Evolutionary conservation across 2,113 vertebrate genomes (phyloP).

Genomic region (Campylomormyrus tamandua): DNA sequence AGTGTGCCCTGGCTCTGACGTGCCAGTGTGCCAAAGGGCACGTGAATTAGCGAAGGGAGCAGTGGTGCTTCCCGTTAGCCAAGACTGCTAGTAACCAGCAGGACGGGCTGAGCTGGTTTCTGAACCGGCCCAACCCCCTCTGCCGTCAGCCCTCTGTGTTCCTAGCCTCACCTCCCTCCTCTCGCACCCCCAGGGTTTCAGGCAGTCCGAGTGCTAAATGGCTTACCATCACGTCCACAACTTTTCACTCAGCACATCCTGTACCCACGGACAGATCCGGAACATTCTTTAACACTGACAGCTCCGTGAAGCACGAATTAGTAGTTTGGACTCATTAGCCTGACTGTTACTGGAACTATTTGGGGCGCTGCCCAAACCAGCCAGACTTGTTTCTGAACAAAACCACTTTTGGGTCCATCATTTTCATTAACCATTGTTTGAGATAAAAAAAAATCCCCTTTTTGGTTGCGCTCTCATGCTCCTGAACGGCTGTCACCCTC

Average conservation of each 20-base stretch:
- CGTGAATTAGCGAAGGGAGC: background rate
- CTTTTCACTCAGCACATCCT: background rate
- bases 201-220: background rate
- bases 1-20: background rate
- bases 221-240: background rate
- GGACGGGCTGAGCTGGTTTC: background rate
- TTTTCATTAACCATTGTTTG: background rate
- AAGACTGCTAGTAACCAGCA: background rate
- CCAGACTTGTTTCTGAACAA: background rate
- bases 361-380: background rate
- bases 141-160: background rate
- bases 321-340: background rate
- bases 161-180: background rate
- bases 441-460: background rate
- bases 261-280: background rate
- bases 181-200: background rate
- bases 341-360: slow-evolving; percentile 1
- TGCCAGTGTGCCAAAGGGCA: background rate
- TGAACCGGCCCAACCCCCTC: background rate
- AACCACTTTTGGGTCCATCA: background rate
- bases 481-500: background rate
- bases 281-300: slow-evolving; percentile 1
- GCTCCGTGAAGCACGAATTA: background rate
- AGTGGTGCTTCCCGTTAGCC: background rate
- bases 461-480: background rate